phyloP scores from a whole-genome alignment of 2,888 invertebrate genomes.

The Drosophila antonietae region DNA sequence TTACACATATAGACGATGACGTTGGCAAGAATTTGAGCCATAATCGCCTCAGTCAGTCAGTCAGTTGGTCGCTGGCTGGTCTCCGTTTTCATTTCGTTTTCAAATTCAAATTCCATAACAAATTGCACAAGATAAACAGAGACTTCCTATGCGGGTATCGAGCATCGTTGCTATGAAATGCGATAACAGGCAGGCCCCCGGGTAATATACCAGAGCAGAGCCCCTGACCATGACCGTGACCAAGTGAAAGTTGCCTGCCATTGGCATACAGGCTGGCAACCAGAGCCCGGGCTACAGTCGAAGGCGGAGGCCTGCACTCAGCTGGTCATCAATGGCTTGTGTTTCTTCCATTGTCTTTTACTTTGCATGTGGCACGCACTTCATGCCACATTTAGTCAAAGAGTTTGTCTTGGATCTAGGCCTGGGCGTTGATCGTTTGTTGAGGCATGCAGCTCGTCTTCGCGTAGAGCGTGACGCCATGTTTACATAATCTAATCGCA shows the following conservation, averaged over 20 bases:
- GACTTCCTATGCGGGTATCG: slow-evolving; percentile 53
- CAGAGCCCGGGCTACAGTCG: not conserved
- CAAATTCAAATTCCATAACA: slow-evolving; percentile 77
- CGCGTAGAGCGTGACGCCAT: slow-evolving; percentile 57
- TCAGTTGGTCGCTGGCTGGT: slow-evolving; percentile 43
- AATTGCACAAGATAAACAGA: slow-evolving; percentile 65
- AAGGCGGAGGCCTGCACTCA: slow-evolving; percentile 40
- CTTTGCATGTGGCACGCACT: slow-evolving; percentile 65
- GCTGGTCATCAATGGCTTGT: slow-evolving; percentile 37
- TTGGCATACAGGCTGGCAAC: slow-evolving; percentile 28
- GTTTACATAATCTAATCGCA: slow-evolving; percentile 66
- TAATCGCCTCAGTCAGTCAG: slow-evolving; percentile 63
- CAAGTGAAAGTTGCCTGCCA: slow-evolving; percentile 71
- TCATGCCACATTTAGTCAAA: slow-evolving; percentile 16
- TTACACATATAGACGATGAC: slow-evolving; percentile 39
- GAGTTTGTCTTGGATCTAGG: slow-evolving; percentile 21
- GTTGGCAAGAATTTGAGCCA: slow-evolving; percentile 56
- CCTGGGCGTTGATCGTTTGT: slow-evolving; percentile 50
- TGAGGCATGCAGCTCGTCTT: slow-evolving; percentile 27
- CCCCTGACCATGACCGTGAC: slow-evolving; percentile 74
- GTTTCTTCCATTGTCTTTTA: slow-evolving; percentile 43
- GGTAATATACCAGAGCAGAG: slow-evolving; percentile 9
- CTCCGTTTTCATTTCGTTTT: slow-evolving; percentile 54
- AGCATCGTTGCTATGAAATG: slow-evolving; percentile 42
- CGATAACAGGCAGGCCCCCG: slow-evolving; percentile 47